Percentiles rank a stretch among this genome's conserved stretches.
Conservation (phyloP, 2,888 invertebrate species). For the Eupithecia insigniata region DNA sequence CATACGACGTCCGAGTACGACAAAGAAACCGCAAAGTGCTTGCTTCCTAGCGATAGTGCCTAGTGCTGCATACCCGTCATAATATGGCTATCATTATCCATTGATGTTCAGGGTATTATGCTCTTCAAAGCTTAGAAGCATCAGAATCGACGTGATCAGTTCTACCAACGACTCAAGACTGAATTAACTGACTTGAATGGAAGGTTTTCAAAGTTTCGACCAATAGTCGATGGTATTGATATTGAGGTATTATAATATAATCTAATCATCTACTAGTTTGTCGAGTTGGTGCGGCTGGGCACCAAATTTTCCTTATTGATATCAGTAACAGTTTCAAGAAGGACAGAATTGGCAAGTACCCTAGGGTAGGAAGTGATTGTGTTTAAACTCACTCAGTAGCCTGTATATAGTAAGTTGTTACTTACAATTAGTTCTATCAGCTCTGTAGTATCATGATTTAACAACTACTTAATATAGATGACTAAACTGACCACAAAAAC, state of each 20-base stretch:
- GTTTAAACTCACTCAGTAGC: no score
- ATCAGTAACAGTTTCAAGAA: no score
- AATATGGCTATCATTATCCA: conserved; percentile 40
- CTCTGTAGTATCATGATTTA: neutral
- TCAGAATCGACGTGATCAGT: neutral
- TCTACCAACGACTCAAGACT: neutral
- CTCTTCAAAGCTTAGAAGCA: neutral
- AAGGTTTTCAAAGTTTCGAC: neutral
- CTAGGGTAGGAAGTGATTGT: no score
- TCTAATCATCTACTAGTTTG: no score
- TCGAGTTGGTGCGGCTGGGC: no score
- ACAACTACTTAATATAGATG: neutral
- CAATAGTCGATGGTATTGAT: neutral
- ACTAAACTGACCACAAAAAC: neutral
- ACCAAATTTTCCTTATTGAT: no score
- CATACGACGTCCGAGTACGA: conserved; percentile 75
- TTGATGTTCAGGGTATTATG: conserved; percentile 14
- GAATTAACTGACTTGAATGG: neutral
- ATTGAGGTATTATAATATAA: neutral
- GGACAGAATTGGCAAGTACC: no score
- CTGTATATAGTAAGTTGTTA: no score
- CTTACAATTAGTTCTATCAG: neutral
- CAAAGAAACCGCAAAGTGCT: conserved; percentile 66
- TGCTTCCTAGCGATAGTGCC: conserved; percentile 57
- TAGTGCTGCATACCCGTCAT: conserved; percentile 57